Evolutionary conservation across 2,113 vertebrate species (phyloP).

Genomic region (Toxotes chatareus): DNA sequence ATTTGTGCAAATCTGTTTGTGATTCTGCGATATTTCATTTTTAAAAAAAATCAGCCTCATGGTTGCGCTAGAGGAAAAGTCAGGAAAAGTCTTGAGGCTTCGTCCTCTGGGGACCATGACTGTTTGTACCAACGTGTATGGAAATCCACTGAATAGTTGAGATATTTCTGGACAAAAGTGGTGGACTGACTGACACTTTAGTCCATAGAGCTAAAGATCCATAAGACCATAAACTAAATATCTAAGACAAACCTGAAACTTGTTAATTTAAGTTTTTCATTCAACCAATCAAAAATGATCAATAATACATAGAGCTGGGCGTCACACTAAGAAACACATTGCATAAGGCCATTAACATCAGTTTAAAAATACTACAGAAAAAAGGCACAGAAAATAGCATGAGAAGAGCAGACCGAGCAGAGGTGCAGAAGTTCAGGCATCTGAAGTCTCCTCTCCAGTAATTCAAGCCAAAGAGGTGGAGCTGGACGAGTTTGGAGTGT

Average conservation of each 20-base stretch:
- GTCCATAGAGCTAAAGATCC: background rate
- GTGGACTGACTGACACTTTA: background rate
- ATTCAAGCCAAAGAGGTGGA: slow-evolving; percentile 52
- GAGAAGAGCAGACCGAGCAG: slow-evolving; percentile 25
- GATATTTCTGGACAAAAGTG: background rate
- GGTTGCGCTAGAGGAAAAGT: too few relatives aligned
- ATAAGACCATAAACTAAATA: background rate
- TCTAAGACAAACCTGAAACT: background rate
- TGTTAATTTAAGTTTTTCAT: background rate
- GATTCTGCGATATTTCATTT: too few relatives aligned
- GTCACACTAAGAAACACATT: background rate
- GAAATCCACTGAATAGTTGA: background rate
- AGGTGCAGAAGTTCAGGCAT: slow-evolving; percentile 40
- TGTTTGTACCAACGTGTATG: too few relatives aligned
- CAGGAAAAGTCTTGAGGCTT: too few relatives aligned
- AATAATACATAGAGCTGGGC: background rate
- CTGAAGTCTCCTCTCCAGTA: slow-evolving; percentile 49
- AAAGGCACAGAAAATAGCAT: background rate
- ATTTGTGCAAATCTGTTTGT: too few relatives aligned
- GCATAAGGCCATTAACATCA: slow-evolving; percentile 9
- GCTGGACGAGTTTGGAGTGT: slow-evolving; percentile 69
- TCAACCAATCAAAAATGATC: background rate
- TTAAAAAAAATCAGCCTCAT: too few relatives aligned
- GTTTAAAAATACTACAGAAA: background rate
- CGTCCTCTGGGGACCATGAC: too few relatives aligned